Evolutionary conservation across 2,797 vertebrate genomes (phyloP), one percentile per base, ranked within the genome.

Genomic region (Cyprinella venusta): DNA sequence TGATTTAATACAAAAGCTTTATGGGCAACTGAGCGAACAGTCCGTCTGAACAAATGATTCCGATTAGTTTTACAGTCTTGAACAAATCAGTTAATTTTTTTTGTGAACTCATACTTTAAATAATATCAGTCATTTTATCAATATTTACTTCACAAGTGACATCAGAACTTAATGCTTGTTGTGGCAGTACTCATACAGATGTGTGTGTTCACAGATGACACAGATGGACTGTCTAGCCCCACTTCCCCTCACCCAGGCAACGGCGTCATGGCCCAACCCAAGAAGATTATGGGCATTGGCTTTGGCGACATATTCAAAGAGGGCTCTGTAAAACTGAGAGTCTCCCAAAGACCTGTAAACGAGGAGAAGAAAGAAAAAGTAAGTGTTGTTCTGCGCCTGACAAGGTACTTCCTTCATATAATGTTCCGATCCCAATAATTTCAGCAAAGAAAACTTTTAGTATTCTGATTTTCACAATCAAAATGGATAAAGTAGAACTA

Each of bases 221-320:
- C 78, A 71, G 88, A 89, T 63, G 88, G 81, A 19, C 16, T 38
- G 6, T 50, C 64, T 26, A 87, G 84, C 64, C 88, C 88, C 19
- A 26, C 24, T 1, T 89, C 87, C 12, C 87, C 85, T 77, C 90
- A 90, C 56, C 83, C 92, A 10, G 96, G 94, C 72, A 94, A 88
- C 24, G 97, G 93, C 76, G 93, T 94, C 16, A 88, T 94, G 16
- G 90, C 95, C 36, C 98, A 98, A 89, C 96, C 97, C 90, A 98
- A 97, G 94, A 99, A 98, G 93, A 89, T 99, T 79, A 93, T 95
- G 85, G 97, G 97, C 5, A 79, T 98, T 21, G 98, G 98, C 5
- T 99, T 98, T 65, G 97, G 98, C 84, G 96, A 99, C 87, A 99
- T 99, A 90, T 99, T 99, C 93, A 96, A 94, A 70, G 96, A 97